phyloP scores from a whole-genome alignment of 2,888 invertebrate species.

The Julus scanicus region DNA sequence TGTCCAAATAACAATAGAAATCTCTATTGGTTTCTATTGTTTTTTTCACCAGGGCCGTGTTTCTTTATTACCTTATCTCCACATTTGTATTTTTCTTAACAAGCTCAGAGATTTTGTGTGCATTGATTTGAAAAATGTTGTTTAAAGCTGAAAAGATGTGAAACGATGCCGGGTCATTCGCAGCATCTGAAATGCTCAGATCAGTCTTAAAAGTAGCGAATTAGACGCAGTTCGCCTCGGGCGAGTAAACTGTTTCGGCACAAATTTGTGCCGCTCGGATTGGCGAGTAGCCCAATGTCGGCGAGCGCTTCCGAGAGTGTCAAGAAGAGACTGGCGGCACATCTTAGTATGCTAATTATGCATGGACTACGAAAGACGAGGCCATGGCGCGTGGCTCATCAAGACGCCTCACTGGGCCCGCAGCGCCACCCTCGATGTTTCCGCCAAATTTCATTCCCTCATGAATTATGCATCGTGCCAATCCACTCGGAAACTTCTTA shows the following conservation, averaged over 20 bases:
- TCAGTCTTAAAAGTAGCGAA: background rate
- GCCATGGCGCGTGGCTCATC: background rate
- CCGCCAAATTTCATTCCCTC: background rate
- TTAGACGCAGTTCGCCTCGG: background rate
- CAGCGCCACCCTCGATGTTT: conserved; percentile 3
- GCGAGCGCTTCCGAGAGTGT: background rate
- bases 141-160: no score
- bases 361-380: no score
- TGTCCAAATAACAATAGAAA: no score
- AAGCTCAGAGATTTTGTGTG: no score
- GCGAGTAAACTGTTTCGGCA: background rate
- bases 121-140: no score
- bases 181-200: no score
- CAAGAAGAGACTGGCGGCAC: background rate
- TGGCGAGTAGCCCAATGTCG: background rate
- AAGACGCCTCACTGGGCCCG: conserved; percentile 6
- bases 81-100: no score
- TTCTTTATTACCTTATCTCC: no score
- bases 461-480: conserved; percentile 1
- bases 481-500: conserved; percentile 30
- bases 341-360: background rate
- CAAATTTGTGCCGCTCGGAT: background rate
- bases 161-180: no score
- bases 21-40: no score
- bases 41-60: no score